phyloP scores from a whole-genome alignment of 2,113 vertebrate genomes.

The Junco hyemalis region DNA sequence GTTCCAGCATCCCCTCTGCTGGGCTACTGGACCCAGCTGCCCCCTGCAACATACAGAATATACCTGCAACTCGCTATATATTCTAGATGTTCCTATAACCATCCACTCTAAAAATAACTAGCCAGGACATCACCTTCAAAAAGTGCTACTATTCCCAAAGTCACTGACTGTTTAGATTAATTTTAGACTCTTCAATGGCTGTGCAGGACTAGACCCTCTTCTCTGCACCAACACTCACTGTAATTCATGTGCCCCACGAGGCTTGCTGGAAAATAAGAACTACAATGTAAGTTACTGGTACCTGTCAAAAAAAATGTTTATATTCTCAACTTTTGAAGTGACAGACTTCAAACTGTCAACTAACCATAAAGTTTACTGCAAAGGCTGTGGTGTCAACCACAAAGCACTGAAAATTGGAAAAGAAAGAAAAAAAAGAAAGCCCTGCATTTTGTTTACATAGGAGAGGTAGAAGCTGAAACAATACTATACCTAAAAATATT shows the following conservation, averaged over 20 bases:
- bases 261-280: neutral
- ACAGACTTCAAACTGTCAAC: neutral
- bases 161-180: neutral
- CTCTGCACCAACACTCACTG: neutral
- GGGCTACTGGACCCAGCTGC: neutral
- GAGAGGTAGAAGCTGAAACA: neutral
- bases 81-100: neutral
- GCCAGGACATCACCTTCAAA: neutral
- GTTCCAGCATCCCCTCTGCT: neutral
- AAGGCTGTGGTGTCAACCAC: neutral
- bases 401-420: neutral
- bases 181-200: neutral
- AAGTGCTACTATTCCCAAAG: neutral
- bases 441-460: neutral
- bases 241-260: neutral
- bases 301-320: neutral
- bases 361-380: neutral
- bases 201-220: neutral
- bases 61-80: neutral
- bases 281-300: neutral
- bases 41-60: fast-evolving
- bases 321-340: neutral
- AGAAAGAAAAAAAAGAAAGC: neutral
- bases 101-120: neutral
- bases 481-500: neutral